A percentile compares a stretch with the other conserved stretches of the same genome.
phyloP scores from a whole-genome alignment of 2,888 invertebrate genomes.

The Ophonus ardosiacus region DNA sequence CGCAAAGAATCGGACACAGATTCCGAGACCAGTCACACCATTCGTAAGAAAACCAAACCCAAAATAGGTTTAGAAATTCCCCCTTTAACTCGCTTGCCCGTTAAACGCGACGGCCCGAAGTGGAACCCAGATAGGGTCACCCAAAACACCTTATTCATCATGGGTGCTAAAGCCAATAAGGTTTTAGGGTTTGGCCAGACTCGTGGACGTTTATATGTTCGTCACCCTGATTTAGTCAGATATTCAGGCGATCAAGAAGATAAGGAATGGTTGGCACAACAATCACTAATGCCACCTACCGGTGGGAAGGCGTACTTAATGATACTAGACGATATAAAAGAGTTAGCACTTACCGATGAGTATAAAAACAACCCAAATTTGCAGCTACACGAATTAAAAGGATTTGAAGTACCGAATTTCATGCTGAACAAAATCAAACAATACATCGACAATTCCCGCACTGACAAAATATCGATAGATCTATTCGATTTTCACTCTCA shows the following conservation, averaged over 20 bases:
- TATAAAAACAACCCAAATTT: conserved; percentile 82
- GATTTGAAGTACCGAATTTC: conserved; percentile 86
- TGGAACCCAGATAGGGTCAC: conserved; percentile 87
- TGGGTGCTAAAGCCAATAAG: conserved; percentile 87
- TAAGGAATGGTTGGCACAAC: conserved; percentile 88
- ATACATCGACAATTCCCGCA: conserved; percentile 78
- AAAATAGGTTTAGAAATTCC: conserved; percentile 74
- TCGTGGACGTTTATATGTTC: conserved; percentile 85
- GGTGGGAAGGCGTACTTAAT: conserved; percentile 89
- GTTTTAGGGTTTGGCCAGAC: conserved; percentile 87
- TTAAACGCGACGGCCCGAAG: conserved; percentile 79
- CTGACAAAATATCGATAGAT: conserved; percentile 71
- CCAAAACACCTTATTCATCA: conserved; percentile 86
- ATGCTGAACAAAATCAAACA: conserved; percentile 86
- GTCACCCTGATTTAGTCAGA: conserved; percentile 86
- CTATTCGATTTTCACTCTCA: conserved; percentile 72
- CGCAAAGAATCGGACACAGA: conserved; percentile 84
- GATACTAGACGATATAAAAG: conserved; percentile 87
- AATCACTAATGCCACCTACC: conserved; percentile 86
- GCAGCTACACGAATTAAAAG: conserved; percentile 83
- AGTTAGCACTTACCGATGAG: conserved; percentile 85
- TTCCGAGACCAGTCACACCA: conserved; percentile 77
- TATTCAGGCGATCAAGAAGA: conserved; percentile 89
- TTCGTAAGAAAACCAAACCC: conserved; percentile 72
- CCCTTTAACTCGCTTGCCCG: conserved; percentile 76